A percentile compares a stretch with the other conserved stretches of the same genome.
phyloP scores from a whole-genome alignment of 1,140 invertebrate species.

The Pseudomyrmex sp. region DNA sequence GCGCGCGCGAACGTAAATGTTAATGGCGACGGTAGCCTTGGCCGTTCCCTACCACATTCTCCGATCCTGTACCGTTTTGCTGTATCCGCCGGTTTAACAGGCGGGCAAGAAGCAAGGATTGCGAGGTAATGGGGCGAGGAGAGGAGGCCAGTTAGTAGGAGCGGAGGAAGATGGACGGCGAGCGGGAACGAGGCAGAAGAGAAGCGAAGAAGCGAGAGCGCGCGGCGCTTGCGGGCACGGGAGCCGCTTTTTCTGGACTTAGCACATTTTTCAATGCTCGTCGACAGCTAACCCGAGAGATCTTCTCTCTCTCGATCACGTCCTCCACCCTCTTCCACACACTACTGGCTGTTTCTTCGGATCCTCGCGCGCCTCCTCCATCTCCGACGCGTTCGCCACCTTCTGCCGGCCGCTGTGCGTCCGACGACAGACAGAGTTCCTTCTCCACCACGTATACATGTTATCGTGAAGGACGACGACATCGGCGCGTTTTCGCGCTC shows the following conservation, averaged over 20 bases:
- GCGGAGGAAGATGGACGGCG: constrained; percentile 64
- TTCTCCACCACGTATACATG: constrained; percentile 17
- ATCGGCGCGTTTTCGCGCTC: constrained; percentile 47
- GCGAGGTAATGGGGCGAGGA: constrained; percentile 66
- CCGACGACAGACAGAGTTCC: constrained; percentile 39
- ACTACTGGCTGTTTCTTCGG: constrained; percentile 42
- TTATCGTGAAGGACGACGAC: constrained; percentile 43
- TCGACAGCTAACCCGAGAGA: constrained; percentile 78
- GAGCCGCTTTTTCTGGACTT: constrained; percentile 80
- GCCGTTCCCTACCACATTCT: constrained; percentile 75
- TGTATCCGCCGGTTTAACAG: constrained; percentile 75
- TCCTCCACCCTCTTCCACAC: neutral
- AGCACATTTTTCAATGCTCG: constrained; percentile 82
- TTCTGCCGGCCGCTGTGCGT: constrained; percentile 39
- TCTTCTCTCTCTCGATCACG: constrained; percentile 66
- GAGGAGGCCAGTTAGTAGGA: constrained; percentile 59
- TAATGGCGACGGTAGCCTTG: constrained; percentile 75
- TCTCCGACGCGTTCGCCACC: constrained; percentile 64
- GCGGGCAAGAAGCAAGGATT: constrained; percentile 73
- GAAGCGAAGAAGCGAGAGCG: constrained; percentile 62
- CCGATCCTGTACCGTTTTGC: constrained; percentile 78
- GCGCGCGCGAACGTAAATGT: constrained; percentile 69
- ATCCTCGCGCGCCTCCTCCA: constrained; percentile 37
- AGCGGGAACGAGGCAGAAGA: constrained; percentile 36
- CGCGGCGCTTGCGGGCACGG: constrained; percentile 76